phyloP scores from a whole-genome alignment of 1,140 invertebrate genomes.

The Drosophila fuyamai region DNA sequence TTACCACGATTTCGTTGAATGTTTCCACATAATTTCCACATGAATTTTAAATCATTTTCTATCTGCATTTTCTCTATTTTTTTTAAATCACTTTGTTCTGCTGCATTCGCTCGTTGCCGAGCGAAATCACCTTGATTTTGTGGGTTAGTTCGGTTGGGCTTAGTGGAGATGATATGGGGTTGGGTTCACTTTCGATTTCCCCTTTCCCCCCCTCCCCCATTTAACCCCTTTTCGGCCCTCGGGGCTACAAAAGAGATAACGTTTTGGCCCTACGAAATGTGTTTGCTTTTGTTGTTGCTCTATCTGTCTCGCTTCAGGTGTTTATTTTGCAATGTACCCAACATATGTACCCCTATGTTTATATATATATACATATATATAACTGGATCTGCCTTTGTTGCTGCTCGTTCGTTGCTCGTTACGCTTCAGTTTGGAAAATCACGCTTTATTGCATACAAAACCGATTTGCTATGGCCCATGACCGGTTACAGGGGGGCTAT shows the following conservation, averaged over 20 bases:
- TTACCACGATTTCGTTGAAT: neutral
- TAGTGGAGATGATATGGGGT: slow-evolving; percentile 4
- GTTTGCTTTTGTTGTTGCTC: slow-evolving; percentile 12
- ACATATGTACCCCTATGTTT: slow-evolving; percentile 1
- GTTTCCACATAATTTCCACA: slow-evolving; percentile 4
- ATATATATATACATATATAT: slow-evolving; percentile 1
- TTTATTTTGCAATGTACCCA: slow-evolving; percentile 42
- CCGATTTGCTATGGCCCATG: slow-evolving; percentile 49
- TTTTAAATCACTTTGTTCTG: slow-evolving; percentile 6
- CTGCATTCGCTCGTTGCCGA: slow-evolving; percentile 30
- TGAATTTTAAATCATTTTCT: neutral
- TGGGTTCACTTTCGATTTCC: slow-evolving; percentile 31
- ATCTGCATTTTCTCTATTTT: neutral
- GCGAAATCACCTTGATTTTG: slow-evolving; percentile 38
- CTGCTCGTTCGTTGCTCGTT: slow-evolving; percentile 42
- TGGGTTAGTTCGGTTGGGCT: slow-evolving; percentile 29
- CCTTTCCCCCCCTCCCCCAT: neutral
- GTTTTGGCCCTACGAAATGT: slow-evolving; percentile 22
- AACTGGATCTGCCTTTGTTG: slow-evolving; percentile 19
- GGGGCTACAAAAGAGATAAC: slow-evolving; percentile 18
- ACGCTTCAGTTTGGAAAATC: slow-evolving; percentile 58
- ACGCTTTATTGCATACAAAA: slow-evolving; percentile 70
- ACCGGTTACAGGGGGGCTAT: slow-evolving; percentile 16
- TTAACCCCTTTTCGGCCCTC: slow-evolving; percentile 20
- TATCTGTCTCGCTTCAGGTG: slow-evolving; percentile 45